Percentiles rank a stretch among this genome's conserved stretches.
Evolutionary conservation across 2,888 invertebrate genomes (phyloP).

Genomic region (Eulithis testata): DNA sequence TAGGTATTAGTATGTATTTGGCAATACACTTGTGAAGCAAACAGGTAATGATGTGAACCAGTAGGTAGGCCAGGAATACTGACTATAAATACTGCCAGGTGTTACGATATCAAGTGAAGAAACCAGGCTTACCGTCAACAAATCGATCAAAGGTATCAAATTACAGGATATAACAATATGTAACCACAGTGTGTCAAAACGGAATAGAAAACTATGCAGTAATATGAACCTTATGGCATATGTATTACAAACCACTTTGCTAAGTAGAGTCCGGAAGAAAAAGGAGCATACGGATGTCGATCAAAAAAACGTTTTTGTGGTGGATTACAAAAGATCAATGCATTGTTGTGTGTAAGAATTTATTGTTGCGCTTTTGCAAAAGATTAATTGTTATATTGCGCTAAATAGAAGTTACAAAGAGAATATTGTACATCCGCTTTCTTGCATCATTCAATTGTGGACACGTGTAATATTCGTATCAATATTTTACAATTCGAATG

Average conservation of each 20-base stretch:
- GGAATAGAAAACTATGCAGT: constrained; percentile 2
- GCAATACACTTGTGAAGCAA: no score
- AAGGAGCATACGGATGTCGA: constrained; percentile 58
- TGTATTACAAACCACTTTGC: constrained; percentile 15
- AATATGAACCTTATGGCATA: constrained; percentile 44
- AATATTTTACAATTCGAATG: no score
- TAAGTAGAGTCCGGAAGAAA: constrained; percentile 48
- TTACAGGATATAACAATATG: constrained; percentile 76
- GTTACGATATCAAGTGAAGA: constrained; percentile 9
- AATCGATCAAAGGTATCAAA: constrained; percentile 55
- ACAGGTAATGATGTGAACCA: no score
- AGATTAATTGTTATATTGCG: constrained; percentile 29
- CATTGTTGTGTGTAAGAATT: constrained; percentile 32
- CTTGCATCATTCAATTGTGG: background rate
- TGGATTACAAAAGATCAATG: constrained; percentile 35
- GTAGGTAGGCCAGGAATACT: no score
- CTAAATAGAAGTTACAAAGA: constrained; percentile 12
- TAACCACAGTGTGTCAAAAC: constrained; percentile 70
- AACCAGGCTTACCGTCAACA: constrained; percentile 19
- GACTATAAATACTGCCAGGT: constrained; percentile 8
- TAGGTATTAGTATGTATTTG: no score
- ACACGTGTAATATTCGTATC: background rate
- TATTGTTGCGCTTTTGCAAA: constrained; percentile 37
- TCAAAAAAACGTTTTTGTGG: constrained; percentile 46
- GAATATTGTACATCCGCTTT: background rate